Conservation (phyloP, 1,140 invertebrate genomes). For the Thaumatotibia leucotreta region DNA sequence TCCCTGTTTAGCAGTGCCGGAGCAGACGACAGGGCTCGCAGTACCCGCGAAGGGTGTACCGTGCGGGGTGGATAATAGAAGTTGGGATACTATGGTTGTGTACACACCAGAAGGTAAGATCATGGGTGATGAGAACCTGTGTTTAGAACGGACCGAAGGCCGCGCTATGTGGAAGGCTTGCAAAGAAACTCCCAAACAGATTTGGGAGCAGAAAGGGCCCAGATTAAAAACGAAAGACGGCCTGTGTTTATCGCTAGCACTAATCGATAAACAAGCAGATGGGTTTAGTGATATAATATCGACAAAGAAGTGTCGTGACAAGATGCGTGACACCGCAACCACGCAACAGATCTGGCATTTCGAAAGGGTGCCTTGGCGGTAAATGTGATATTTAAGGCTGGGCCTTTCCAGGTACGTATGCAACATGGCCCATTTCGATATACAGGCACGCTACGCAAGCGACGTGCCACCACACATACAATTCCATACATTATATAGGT, state of each 20-base stretch:
- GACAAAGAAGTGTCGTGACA: slow-evolving; percentile 40
- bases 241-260: slow-evolving; percentile 48
- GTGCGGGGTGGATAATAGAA: slow-evolving; percentile 40
- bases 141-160: slow-evolving; percentile 58
- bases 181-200: slow-evolving; percentile 53
- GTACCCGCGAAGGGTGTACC: slow-evolving; percentile 45
- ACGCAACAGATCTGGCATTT: slow-evolving; percentile 67
- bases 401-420: slow-evolving; percentile 29
- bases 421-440: too few species aligned
- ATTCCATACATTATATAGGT: too few species aligned
- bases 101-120: slow-evolving; percentile 58
- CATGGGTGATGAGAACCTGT: slow-evolving; percentile 65
- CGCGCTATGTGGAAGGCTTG: slow-evolving; percentile 62
- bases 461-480: too few species aligned
- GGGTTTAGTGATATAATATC: slow-evolving; percentile 45
- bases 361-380: slow-evolving; percentile 69
- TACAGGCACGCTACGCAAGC: too few species aligned
- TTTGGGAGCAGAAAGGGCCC: slow-evolving; percentile 61
- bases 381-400: slow-evolving; percentile 40
- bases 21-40: slow-evolving; percentile 47
- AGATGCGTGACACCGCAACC: slow-evolving; percentile 11
- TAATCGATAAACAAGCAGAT: slow-evolving; percentile 30
- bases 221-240: slow-evolving; percentile 52
- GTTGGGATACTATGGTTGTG: slow-evolving; percentile 52
- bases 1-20: slow-evolving; percentile 47